These are phyloP conservation scores for Ips nitidus DNA, from an alignment of 1,140 invertebrate genomes.

Conservation along the genomic window DNA sequence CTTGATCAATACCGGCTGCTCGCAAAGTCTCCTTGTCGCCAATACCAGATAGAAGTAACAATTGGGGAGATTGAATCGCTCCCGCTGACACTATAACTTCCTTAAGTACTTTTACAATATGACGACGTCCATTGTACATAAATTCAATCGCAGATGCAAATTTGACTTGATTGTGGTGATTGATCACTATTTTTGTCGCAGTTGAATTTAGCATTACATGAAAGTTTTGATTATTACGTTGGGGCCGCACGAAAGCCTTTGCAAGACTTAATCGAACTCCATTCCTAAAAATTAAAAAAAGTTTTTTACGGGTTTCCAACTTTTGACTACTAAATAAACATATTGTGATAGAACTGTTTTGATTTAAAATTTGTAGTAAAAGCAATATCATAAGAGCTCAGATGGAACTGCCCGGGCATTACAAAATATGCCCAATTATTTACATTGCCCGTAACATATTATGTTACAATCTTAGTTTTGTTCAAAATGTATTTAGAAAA, in stretches of 20 bases:
- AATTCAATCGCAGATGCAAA: conserved; percentile 52
- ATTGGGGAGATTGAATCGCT: conserved; percentile 59
- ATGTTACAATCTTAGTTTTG: no score
- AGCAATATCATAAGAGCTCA: no score
- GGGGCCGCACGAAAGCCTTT: conserved; percentile 64
- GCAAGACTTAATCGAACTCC: conserved; percentile 68
- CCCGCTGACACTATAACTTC: conserved; percentile 64
- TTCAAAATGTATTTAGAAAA: no score
- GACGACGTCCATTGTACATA: conserved; percentile 50
- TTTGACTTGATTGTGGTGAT: conserved; percentile 29
- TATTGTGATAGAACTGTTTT: no score
- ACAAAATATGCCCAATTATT: no score
- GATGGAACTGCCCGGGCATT: no score
- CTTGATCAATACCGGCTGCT: conserved; percentile 53
- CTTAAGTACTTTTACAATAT: conserved; percentile 50
- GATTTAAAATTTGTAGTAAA: no score
- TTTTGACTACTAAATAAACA: no score
- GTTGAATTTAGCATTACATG: conserved; percentile 66
- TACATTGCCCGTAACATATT: no score
- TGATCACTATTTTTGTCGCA: conserved; percentile 57
- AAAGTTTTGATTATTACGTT: conserved; percentile 64
- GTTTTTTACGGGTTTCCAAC: not conserved
- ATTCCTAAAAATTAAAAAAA: conserved; percentile 50
- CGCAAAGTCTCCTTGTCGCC: conserved; percentile 57
- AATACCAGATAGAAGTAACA: conserved; percentile 61